These are phyloP conservation scores for Caerostris darwini DNA, from an alignment of 1,140 invertebrate species.

Conservation along the genomic window DNA sequence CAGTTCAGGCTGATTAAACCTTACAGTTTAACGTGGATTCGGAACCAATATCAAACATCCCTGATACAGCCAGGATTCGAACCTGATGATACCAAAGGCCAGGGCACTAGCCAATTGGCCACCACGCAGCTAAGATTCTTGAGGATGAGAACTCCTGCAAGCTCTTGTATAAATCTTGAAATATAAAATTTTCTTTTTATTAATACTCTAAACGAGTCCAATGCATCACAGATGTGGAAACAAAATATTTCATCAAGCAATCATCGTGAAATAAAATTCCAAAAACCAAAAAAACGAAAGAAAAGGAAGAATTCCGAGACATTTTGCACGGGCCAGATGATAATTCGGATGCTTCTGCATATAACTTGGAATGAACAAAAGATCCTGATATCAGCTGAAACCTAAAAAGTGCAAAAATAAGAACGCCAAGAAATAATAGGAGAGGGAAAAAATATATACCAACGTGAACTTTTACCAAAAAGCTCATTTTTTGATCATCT, in stretches of 20 bases:
- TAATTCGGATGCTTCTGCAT: constrained; percentile 33
- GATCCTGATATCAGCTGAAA: constrained; percentile 40
- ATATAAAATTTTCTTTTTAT: neutral
- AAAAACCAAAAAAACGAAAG: no score
- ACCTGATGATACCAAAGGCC: no score
- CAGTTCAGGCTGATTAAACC: no score
- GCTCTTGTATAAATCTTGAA: no score
- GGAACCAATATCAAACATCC: no score
- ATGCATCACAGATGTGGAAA: neutral
- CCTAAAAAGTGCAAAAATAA: constrained; percentile 2
- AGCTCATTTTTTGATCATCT: constrained; percentile 51
- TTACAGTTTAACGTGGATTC: no score
- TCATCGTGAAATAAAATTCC: constrained; percentile 1
- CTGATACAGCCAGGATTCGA: no score
- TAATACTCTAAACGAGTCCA: neutral
- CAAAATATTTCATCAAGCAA: neutral
- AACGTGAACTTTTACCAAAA: constrained; percentile 45
- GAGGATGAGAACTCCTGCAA: no score
- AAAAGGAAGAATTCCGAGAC: neutral
- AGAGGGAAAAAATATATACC: neutral
- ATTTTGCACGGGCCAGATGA: constrained; percentile 14
- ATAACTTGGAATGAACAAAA: constrained; percentile 49
- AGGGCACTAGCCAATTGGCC: no score
- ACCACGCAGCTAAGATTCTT: no score
- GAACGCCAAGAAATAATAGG: neutral